These are phyloP conservation scores for Phocoena phocoena DNA, from an alignment of 2,113 vertebrate species.

Conservation along the genomic window DNA sequence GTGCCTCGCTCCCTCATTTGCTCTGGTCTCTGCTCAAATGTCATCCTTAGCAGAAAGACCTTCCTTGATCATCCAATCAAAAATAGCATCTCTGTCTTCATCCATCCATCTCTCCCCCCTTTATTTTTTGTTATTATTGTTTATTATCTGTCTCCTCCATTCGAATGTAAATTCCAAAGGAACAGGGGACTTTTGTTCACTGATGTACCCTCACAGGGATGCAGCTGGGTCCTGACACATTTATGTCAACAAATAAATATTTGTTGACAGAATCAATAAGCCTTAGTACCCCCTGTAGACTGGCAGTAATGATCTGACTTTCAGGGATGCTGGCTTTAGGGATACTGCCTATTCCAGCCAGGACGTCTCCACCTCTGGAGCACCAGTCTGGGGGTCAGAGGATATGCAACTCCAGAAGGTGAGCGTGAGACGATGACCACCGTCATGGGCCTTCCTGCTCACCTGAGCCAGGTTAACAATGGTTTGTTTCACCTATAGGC, in stretches of 20 bases:
- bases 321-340: not conserved
- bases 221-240: not conserved
- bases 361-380: not conserved
- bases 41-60: not conserved
- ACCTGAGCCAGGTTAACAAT: too few relatives aligned
- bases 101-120: not conserved
- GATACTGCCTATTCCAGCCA: not conserved
- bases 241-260: not conserved
- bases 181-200: not conserved
- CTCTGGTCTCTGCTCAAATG: conserved; percentile 27
- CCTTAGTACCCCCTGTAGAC: not conserved
- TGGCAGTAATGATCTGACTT: not conserved
- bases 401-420: not conserved
- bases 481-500: not conserved
- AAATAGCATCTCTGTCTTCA: not conserved
- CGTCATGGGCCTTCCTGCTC: not conserved
- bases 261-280: not conserved
- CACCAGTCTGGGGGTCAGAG: too few relatives aligned
- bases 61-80: not conserved
- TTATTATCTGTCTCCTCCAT: not conserved
- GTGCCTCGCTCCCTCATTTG: fast-evolving
- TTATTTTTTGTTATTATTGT: not conserved
- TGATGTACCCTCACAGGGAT: not conserved
- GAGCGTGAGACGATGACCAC: fast-evolving
- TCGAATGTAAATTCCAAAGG: not conserved